Evolutionary conservation across 2,888 invertebrate genomes (phyloP), one percentile per base, ranked within the genome.

Genomic region (Xestia rhomboidea): DNA sequence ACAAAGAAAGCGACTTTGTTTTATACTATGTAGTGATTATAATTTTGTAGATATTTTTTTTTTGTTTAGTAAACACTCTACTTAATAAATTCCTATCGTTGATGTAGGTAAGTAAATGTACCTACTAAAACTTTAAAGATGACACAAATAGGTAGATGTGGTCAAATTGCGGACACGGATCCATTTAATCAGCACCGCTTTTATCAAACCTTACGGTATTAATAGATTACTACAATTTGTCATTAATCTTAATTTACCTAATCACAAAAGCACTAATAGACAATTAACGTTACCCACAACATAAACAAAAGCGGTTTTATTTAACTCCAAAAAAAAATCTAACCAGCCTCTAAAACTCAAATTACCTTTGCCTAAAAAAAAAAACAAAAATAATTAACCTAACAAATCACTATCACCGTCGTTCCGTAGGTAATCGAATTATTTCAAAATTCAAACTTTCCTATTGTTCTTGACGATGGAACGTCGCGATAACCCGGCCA

Each of bases 381-480:
- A 79, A 76, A 73, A 81, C 64, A 62, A 85, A 84, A 81, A 83
- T 74, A 87, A 88, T 90, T 81, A 89, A 76, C 70, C 82, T 82
- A 87, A 90, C 87, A 87, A 89, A 88, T 89, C 87, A 91, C 88
- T 89, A 93, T 91, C 92, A 93, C 93, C 91, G 41, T 67, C 92
- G 90, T 89, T 87, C 81, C 87, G 89, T 92, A 62, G 62, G 62
- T 62, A 94, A 95, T 94, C 93, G 91, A 93, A 94, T 93, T 91
- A 93, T 92, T 93, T 92, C 91, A 92, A 93, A 93, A 93, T 92
- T 89, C 90, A 85, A 89, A 93, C 93, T 92, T 95, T 94, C 90
- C 95, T 93, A 96, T 96, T 96, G 96, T 96, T 94, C 91, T 83
- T 84, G 89, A 87, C 89, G 89, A 90, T 88, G 70, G 69, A 69